Evolutionary conservation across 2,797 vertebrate species (phyloP).

Genomic region (Agapornis canus): DNA sequence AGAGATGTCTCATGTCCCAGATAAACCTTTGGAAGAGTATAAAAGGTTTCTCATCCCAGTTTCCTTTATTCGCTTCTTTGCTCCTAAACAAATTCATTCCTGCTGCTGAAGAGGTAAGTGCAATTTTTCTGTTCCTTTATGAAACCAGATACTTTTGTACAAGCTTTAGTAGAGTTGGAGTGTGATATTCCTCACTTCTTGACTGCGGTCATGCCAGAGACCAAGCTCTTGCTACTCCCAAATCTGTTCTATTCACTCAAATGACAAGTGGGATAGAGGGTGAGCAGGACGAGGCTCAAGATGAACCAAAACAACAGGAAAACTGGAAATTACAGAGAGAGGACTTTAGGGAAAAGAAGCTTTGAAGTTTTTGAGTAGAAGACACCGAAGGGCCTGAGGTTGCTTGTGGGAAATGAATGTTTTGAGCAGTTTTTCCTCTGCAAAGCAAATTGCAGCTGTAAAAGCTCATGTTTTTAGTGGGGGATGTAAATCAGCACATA

Average conservation of each 20-base stretch:
- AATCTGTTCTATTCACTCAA: background rate
- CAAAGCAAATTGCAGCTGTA: rapidly evolving
- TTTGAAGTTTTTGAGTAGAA: rapidly evolving
- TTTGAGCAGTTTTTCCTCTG: background rate
- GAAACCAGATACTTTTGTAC: background rate
- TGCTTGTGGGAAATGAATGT: rapidly evolving
- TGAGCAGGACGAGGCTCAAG: background rate
- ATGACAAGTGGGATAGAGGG: background rate
- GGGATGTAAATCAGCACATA: background rate
- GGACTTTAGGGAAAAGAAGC: background rate
- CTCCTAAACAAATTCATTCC: background rate
- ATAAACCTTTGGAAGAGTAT: constrained; percentile 37
- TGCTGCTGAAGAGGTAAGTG: constrained; percentile 30
- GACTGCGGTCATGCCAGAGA: rapidly evolving
- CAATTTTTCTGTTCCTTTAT: background rate
- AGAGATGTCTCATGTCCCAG: constrained; percentile 57
- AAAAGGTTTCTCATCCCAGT: constrained; percentile 14
- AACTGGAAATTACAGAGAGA: background rate
- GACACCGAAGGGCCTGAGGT: background rate
- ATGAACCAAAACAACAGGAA: background rate
- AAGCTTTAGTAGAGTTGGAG: background rate
- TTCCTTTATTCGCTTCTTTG: background rate
- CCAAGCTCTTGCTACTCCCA: background rate
- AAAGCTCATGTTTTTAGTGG: rapidly evolving
- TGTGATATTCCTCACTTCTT: background rate